phyloP scores from a whole-genome alignment of 2,113 vertebrate species.

The Trogon surrucura region DNA sequence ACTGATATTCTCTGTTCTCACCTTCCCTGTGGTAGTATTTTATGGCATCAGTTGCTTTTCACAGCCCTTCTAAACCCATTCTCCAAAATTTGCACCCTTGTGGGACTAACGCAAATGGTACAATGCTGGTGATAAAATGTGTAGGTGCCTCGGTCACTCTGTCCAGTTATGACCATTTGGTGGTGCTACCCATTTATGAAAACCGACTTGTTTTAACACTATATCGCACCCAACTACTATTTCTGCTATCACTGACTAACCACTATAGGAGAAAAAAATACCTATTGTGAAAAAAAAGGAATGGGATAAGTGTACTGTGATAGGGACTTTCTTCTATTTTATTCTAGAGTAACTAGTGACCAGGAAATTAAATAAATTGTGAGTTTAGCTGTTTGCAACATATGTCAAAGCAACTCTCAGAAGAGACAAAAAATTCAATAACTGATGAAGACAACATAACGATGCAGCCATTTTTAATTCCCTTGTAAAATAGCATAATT shows the following conservation, averaged over 20 bases:
- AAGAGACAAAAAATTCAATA: not conserved
- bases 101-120: not conserved
- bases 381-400: not conserved
- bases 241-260: not conserved
- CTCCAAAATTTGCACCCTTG: not conserved
- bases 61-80: not conserved
- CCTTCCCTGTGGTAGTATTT: not conserved
- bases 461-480: conserved; percentile 12
- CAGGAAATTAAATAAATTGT: not conserved
- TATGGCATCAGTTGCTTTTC: not conserved
- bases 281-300: not conserved
- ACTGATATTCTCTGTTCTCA: not conserved
- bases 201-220: not conserved
- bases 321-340: not conserved
- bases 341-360: not conserved
- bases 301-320: not conserved
- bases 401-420: conserved; percentile 1
- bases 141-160: not conserved
- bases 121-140: not conserved
- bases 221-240: not conserved
- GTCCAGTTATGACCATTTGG: not conserved
- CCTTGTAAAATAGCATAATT: conserved; percentile 19
- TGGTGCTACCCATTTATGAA: conserved; percentile 39
- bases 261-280: not conserved
- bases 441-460: not conserved